Evolutionary conservation across 1,140 invertebrate species (phyloP).

Genomic region (Psix sp.): DNA sequence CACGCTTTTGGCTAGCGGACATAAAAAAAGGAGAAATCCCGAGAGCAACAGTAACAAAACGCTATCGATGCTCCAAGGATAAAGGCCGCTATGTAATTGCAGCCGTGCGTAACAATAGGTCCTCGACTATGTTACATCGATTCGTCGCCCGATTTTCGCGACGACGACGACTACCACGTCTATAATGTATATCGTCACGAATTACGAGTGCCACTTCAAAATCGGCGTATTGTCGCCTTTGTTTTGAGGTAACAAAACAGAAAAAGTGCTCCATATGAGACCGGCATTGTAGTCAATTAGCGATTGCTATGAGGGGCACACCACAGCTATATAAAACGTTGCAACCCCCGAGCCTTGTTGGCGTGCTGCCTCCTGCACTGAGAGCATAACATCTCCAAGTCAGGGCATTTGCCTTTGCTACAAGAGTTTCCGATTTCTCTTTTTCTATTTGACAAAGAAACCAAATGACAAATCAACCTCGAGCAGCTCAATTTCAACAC

Average conservation of each 20-base stretch:
- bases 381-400: neutral
- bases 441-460: too few relatives aligned
- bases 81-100: constrained; percentile 71
- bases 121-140: constrained; percentile 76
- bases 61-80: constrained; percentile 65
- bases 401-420: too few relatives aligned
- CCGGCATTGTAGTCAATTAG: constrained; percentile 75
- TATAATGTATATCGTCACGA: constrained; percentile 58
- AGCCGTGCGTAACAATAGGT: constrained; percentile 65
- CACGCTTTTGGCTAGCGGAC: constrained; percentile 54
- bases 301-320: constrained; percentile 33
- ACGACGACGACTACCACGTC: constrained; percentile 46
- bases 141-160: constrained; percentile 70
- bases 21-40: constrained; percentile 46
- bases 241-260: constrained; percentile 77
- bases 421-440: too few relatives aligned
- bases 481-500: too few relatives aligned
- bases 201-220: constrained; percentile 66
- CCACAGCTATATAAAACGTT: too few relatives aligned
- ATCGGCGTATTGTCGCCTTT: constrained; percentile 73
- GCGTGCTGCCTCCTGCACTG: constrained; percentile 4
- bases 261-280: constrained; percentile 72
- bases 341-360: constrained; percentile 1
- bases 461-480: too few relatives aligned
- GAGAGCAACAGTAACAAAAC: constrained; percentile 75